Base-by-base conservation (phyloP, 2,888 invertebrate genomes). In the Hyalella azteca region DNA sequence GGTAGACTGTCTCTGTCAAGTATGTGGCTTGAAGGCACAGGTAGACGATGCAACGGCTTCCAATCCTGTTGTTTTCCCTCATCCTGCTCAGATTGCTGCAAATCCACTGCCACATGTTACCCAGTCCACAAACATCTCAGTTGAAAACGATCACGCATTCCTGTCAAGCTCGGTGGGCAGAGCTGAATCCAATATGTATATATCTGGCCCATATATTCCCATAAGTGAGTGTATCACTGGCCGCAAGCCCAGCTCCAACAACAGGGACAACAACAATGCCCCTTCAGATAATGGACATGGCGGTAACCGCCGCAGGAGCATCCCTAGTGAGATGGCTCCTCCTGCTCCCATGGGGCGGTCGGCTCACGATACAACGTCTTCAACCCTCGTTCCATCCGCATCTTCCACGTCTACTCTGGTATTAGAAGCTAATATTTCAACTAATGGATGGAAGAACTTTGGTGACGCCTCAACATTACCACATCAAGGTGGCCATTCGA, bases 151-250 rank as follows among this genome's bases (percentile, higher is more conserved):
- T 19, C 66, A 73, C 66, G 73, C 73, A 19, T 80, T 59, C 48
- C 82, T 77, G 29, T 79, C 75, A 59, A 73, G 36, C 66, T 78
- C 78, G 40, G 82, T 82, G 40, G 78, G 81, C 41, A 79, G 84
- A 50, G 81, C 81, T 9, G 81, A 84, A 48, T 79, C 79, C 32
- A 80, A 89, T 89, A 81, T 81, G 22, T 80, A 81, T 59, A 85
- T 85, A 41, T 93, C 94, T 13, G 94, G 94, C 32, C 94, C 95
- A 0, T 96, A 96, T 88, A 96, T 96, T 88, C 94, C 95, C 11
- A 95, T 96, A 86, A 95, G 95, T 79, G 96, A 96, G 88, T 96
- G 96, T 88, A 93, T 94, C 86, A 95, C 96, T 45, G 96, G 96
- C 77, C 88, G 87, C 80, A 88, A 88, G 5, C 85, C 87, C 13